Percentiles rank a stretch among this genome's conserved stretches.
phyloP scores from a whole-genome alignment of 2,797 vertebrate species.

The Mormyrus proboscirostris region DNA sequence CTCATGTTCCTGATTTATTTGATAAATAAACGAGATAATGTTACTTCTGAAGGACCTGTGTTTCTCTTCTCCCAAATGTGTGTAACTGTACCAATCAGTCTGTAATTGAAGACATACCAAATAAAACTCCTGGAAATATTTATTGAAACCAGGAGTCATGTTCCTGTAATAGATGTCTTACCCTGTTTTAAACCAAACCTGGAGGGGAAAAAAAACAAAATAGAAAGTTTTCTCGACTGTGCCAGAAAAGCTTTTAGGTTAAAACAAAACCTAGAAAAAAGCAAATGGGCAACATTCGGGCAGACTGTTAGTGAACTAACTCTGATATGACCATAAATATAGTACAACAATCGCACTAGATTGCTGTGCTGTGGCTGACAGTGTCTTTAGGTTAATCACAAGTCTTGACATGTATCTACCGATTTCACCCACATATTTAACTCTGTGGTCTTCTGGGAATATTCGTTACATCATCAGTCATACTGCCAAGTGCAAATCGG shows the following conservation, averaged over 20 bases:
- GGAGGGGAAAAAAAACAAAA: not conserved
- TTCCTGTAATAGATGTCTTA: not conserved
- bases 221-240: not conserved
- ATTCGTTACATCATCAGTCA: not conserved
- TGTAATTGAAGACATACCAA: not conserved
- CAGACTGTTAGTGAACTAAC: not conserved
- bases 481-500: not conserved
- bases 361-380: not conserved
- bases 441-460: not conserved
- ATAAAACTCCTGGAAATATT: not conserved
- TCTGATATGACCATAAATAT: not conserved
- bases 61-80: not conserved
- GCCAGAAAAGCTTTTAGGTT: slow-evolving; percentile 12
- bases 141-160: not conserved
- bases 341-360: not conserved
- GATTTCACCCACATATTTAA: not conserved
- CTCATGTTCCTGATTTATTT: not conserved
- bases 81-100: not conserved
- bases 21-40: not conserved
- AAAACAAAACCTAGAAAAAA: not conserved
- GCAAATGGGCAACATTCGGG: not conserved
- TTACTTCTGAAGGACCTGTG: not conserved
- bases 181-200: not conserved
- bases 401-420: not conserved
- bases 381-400: not conserved